Base-by-base conservation (phyloP, 2,888 invertebrate species). In the Chymomyza fuscimana region DNA sequence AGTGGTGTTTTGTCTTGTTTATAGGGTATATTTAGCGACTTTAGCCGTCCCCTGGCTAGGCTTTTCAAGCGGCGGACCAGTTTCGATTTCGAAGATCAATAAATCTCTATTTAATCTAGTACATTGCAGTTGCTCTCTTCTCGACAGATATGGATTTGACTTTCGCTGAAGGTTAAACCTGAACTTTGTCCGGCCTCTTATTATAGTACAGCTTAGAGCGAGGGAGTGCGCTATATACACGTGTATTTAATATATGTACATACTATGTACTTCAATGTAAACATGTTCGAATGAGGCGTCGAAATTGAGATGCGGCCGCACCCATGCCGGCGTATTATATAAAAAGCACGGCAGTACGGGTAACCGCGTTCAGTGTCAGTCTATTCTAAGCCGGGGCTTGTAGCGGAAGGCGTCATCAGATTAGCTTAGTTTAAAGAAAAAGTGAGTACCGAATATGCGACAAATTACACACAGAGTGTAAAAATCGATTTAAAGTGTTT, bases 161-260 rank as follows among this genome's bases (percentile, higher is more conserved):
- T 68, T 84, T 87, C 83, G 74, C 16, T 63, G 76, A 87, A 84
- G 87, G 84, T 84, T 71, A 74, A 54, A 63, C 64, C 66, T 76
- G 22, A 15, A 58, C 22, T 16, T 54, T 29, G 7, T n/a, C 40
- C 7, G 22, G 73, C 67, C 68, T 62, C 46, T 67, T 67, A 59
- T 36, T n/a, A 29, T 56, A 58, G 67, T 51, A 16, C 60, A 64
- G 40, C 58, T 65, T 62, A 71, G 4, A 4, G 32, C 5, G 40
- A 40, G 40, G 10, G 10, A 10, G 5, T 40, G 40, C 40, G 40
- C 40, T 40, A 40, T 40, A 0, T 71, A 51, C 52, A 63, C 50
- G 16, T 63, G 22, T 29, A 1, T 7, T 51, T 22, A n/a, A 22
- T 25, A 19, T 22, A 12, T 4, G 5, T 25, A 36, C 22, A 50